Evolutionary conservation across 2,888 invertebrate species (phyloP), one percentile per base, ranked within the genome.

Genomic region (Caprella mutica): DNA sequence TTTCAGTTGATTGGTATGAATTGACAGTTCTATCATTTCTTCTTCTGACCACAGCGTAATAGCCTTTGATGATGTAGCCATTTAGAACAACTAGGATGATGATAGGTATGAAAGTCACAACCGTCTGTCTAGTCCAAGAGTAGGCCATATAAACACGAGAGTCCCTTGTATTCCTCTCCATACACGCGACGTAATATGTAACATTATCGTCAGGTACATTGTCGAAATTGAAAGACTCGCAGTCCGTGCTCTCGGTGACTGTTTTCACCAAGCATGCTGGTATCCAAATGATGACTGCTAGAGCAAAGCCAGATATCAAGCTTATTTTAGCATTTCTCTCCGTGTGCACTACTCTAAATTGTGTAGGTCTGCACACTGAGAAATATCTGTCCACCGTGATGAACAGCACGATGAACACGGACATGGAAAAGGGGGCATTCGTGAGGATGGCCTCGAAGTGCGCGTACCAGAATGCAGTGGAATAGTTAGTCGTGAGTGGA

Each of bases 351-450:
- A 68, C 68, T 55, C 70, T 69, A 64, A 72, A 72, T 39, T 69
- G 67, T 5, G 69, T 69, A 12, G 72, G 72, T 19, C 70, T 69
- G 65, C 75, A 75, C 4, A 75, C 73, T 2, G 76, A 75, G 65
- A 74, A 71, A 67, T 74, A 76, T 35, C 76, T 70, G 59, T 74
- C 74, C 5, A 76, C 69, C 2, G 76, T 76, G 12, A 76, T 70
- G 56, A 73, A 74, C 5, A 76, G 73, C 5, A 76, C 75, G 46
- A 75, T 71, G 69, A 75, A 75, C 9, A 76, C 75, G 38, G 72
- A 72, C 19, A 73, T 70, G 5, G 73, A 74, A 75, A 76, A 75
- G 65, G 75, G 70, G 2, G 72, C 72, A 66, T 76, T 76, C 30
- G 73, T 71, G 58, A 75, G 66, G 1, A 74, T 72, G 54, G 74